Base-by-base conservation (phyloP, 2,113 vertebrate species). In the Oryzias melastigma region DNA sequence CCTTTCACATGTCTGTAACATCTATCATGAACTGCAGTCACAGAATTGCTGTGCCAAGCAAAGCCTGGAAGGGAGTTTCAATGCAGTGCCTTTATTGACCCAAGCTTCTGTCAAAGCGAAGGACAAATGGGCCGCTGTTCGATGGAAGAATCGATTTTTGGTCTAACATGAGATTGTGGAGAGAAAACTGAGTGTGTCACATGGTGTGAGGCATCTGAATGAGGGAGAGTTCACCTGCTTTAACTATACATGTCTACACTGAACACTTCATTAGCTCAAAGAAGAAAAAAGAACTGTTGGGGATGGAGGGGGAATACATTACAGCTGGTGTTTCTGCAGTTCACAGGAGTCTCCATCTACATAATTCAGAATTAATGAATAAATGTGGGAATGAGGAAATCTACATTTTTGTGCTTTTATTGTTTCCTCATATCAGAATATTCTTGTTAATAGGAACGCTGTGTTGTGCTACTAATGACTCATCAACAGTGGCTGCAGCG, bases 11-110 rank as follows among this genome's bases (percentile, higher is more conserved):
- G 79, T 55, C 73, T 57, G 15, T 65, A 55, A 56, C 68, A 86
- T 89, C 75, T 67, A 83, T 89, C 84, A 87, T 65, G 56, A 51
- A 65, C 15, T 19, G 73, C 60, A 73, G 78, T 88, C 79, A 76
- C 60, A 44, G 77, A 84, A 86, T 83, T 89, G 87, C 87, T 89
- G 81, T 73, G 82, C 85, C 84, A 73, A 82, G 85, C 85, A 82
- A 66, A 75, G 85, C 71, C 68, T 80, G 58, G 82, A 77, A 87
- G 80, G 58, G 63, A 80, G 72, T 62, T 71, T 67, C 63, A 45
- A 77, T 77, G 78, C 85, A 75, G 85, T 84, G 79, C 72, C 70
- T 86, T 85, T 90, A 92, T 91, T 89, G 91, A 91, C 86, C 83
- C 82, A 50, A 52, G 67, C 73, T 53, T 71, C 84, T 83, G 85